Base-by-base conservation (phyloP, 2,888 invertebrate species). In the Mamestra brassicae region DNA sequence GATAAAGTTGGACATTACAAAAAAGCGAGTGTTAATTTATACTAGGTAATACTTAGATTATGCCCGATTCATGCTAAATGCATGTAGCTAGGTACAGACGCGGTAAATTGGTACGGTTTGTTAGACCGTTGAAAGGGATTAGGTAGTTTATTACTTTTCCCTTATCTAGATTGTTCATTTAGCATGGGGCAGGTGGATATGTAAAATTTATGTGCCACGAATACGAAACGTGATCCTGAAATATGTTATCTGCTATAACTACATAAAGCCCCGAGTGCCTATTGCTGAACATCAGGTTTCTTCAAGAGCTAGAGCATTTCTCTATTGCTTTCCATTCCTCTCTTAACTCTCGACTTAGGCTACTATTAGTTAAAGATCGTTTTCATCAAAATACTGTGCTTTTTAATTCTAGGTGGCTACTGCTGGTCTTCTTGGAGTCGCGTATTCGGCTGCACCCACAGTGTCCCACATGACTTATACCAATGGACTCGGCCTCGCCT, bases 391-490 rank as follows among this genome's bases (percentile, higher is more conserved):
- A 47, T 65, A 47, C 2, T 70, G n/a, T 76, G 57, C 66, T 57
- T 63, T 87, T 88, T 71, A 67, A 15, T 26, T 1, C 4, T 60
- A 97, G 95, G 96, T 97, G n/a, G 95, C 97, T 26, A 91, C 94
- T 70, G 96, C 96, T 63, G 96, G 96, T 26, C 95, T 97, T 58
- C 93, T 97, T n/a, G 97, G 97, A 57, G 97, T 97, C 34, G 97
- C 97, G 0, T 97, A 97, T 87, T 97, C 97, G 17, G 97, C 97
- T 52, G 97, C 97, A 17, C 97, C 97, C 13, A 95, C 97, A 26
- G 97, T 97, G 3, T 97, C 97, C n/a, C 97, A 97, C 91, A 97
- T 97, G 96, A 96, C 96, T 62, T 97, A 97, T 92, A 92, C 95
- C 73, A 97, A 97, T 86, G 97, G 97, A 84, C 94, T 97, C 54